Percentiles rank a stretch among this genome's conserved stretches.
Conservation (phyloP, 2,113 vertebrate species). For the Vulpes lagopus region DNA sequence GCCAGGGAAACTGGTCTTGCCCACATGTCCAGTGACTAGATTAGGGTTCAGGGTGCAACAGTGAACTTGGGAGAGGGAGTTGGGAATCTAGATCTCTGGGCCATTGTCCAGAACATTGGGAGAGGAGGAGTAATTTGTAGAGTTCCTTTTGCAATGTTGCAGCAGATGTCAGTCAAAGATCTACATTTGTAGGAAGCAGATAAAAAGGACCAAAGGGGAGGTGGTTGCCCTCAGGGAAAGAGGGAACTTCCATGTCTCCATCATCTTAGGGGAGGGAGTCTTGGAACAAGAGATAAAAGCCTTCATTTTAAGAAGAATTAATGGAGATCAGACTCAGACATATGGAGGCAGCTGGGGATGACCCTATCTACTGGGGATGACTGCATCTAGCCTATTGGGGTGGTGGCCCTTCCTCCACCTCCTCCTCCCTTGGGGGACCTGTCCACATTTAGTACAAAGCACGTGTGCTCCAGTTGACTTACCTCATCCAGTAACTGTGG, state of each 20-base stretch:
- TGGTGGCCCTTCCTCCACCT: neutral
- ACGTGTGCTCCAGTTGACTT: too few species aligned
- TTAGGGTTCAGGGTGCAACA: neutral
- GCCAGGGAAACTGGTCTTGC: neutral
- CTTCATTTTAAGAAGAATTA: neutral
- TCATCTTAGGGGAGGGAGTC: neutral
- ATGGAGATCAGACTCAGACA: neutral
- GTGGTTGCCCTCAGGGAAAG: neutral
- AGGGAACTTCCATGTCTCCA: neutral
- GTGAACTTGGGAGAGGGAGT: neutral
- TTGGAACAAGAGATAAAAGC: neutral
- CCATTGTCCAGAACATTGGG: neutral
- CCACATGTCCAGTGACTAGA: too few species aligned
- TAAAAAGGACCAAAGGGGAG: neutral
- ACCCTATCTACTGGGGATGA: neutral
- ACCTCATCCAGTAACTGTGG: too few species aligned
- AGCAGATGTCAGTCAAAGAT: neutral
- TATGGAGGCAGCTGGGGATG: too few species aligned
- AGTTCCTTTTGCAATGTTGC: neutral
- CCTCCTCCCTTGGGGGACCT: neutral
- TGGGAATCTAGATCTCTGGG: neutral
- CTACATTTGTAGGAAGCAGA: neutral
- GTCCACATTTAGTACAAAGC: fast-evolving
- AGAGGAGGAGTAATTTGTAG: neutral
- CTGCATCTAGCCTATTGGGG: neutral